Evolutionary conservation across 2,797 vertebrate species (phyloP).

Genomic region (Coilia nasus): DNA sequence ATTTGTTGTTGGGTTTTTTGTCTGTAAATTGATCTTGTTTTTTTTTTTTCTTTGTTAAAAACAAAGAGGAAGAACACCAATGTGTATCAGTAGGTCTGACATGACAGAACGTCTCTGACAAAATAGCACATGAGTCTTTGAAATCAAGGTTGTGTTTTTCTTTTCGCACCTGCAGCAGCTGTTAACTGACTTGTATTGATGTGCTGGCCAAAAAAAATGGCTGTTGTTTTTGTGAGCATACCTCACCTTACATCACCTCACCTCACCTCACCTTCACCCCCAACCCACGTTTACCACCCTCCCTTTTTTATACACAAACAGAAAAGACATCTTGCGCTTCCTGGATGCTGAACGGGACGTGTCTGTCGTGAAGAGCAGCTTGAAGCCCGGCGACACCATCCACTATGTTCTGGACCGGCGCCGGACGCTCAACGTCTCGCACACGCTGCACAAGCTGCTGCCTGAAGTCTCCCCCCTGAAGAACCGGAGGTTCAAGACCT

Average conservation of each 20-base stretch:
- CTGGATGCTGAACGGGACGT: slow-evolving; percentile 86
- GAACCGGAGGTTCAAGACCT: slow-evolving; percentile 83
- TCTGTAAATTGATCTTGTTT: slow-evolving; percentile 4
- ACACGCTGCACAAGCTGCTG: slow-evolving; percentile 81
- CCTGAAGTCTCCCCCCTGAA: slow-evolving; percentile 88
- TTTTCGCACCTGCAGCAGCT: too few relatives aligned
- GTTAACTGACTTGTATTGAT: neutral
- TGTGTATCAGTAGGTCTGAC: neutral
- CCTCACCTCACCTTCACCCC: too few relatives aligned
- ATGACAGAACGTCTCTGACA: neutral
- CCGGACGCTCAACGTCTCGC: slow-evolving; percentile 83
- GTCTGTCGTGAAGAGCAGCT: slow-evolving; percentile 85
- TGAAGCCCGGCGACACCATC: slow-evolving; percentile 86
- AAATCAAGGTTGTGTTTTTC: too few relatives aligned
- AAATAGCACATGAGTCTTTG: neutral
- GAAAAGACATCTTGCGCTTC: slow-evolving; percentile 87
- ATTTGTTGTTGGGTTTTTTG: neutral
- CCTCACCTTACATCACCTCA: too few relatives aligned
- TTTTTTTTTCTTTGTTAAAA: slow-evolving; percentile 18
- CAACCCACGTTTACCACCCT: too few relatives aligned
- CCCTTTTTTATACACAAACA: slow-evolving; percentile 53
- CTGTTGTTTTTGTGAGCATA: too few relatives aligned
- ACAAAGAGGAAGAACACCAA: neutral
- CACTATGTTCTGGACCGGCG: slow-evolving; percentile 85
- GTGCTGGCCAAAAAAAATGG: neutral